Base-by-base conservation (phyloP, 2,113 vertebrate genomes). In the Scomber japonicus region DNA sequence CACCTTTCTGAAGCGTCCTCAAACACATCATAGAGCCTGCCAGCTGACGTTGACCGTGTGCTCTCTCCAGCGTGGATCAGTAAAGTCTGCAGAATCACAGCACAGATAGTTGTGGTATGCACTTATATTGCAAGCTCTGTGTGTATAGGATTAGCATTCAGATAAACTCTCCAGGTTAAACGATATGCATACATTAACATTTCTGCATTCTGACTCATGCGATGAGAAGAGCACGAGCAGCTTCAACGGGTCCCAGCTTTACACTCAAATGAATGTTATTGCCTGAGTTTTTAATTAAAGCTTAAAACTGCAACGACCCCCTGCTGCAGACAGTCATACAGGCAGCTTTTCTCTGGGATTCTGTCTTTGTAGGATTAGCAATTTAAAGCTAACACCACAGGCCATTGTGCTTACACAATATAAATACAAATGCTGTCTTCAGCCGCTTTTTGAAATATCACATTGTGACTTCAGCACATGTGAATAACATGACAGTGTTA, bases 281-380 rank as follows among this genome's bases (percentile, higher is more conserved):
- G 78, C 14, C 30, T 69, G 5, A 3, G 10, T 17, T 46, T 66
- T 51, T 75, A 61, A 80, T 79, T 51, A 74, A 24, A 61, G 8
- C 24, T 24, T 31, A 21, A 57, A 57, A 12, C 7, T 35, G 16
- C 57, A 45, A 63, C 45, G 35, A 4, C 27, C 16, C 70, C 27
- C 3, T 3, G 3, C 21, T 17, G 17, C 45, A 64, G 2, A 44
- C 31, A 35, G 7, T 35, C 24, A 3, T 4, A 9, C 53, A 5
- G 5, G 45, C n/a, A 27, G 35, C 46, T 11, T 53, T 55, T 30
- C 16, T 45, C 49, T 49, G 24, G 8, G 19, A 54, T 35, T 44
- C 1, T 59, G 21, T 64, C 44, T 54, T 14, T 40, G 66, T 9
- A 55, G 53, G 65, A 82, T 82, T 45, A 70, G 35, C 64, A 63